Evolutionary conservation across 2,797 vertebrate genomes (phyloP).

Genomic region (Thunnus albacares): DNA sequence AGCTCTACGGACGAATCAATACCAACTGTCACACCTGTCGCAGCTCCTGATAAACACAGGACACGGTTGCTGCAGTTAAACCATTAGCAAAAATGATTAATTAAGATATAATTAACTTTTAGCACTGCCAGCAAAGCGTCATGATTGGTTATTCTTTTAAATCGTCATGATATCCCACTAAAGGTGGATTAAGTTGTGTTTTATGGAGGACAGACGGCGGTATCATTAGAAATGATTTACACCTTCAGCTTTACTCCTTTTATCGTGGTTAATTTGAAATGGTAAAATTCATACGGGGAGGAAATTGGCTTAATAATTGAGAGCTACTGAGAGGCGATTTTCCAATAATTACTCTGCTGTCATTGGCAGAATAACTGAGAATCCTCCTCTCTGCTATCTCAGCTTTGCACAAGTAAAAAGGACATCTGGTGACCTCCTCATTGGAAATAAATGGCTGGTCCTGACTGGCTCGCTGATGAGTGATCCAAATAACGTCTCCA

Average conservation of each 20-base stretch:
- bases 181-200: constrained; percentile 65
- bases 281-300: constrained; percentile 61
- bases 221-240: constrained; percentile 63
- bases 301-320: constrained; percentile 63
- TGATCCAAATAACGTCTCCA: neutral
- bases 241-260: constrained; percentile 36
- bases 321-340: constrained; percentile 36
- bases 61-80: constrained; percentile 20
- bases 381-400: constrained; percentile 38
- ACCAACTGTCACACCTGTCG: constrained; percentile 82
- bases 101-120: constrained; percentile 49
- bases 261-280: constrained; percentile 47
- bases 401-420: constrained; percentile 34
- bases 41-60: constrained; percentile 59
- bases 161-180: constrained; percentile 49
- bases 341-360: constrained; percentile 47
- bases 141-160: constrained; percentile 52
- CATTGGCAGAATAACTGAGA: constrained; percentile 17
- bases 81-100: constrained; percentile 62
- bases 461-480: neutral
- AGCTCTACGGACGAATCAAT: constrained; percentile 72
- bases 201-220: constrained; percentile 36
- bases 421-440: constrained; percentile 25
- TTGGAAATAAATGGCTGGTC: constrained; percentile 22
- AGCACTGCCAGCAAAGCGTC: constrained; percentile 35